These are phyloP conservation scores for Nyctereutes procyonoides DNA, from an alignment of 2,113 vertebrate genomes.

Conservation along the genomic window DNA sequence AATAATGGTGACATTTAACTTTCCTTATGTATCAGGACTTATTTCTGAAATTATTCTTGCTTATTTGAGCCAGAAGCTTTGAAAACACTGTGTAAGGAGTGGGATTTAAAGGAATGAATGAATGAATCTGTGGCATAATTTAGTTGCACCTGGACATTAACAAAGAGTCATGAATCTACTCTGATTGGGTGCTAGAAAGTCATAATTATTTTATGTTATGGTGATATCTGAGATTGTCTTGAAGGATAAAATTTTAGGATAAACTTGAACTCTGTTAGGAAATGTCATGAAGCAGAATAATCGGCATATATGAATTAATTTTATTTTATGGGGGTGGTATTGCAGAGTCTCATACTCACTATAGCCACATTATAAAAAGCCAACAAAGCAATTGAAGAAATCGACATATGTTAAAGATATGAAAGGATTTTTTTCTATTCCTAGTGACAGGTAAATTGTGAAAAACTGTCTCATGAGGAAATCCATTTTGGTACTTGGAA, in stretches of 20 bases:
- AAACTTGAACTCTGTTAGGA: slow-evolving; percentile 32
- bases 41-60: slow-evolving; percentile 32
- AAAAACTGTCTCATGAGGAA: not conserved
- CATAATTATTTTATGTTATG: not conserved
- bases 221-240: slow-evolving; percentile 23
- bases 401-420: not conserved
- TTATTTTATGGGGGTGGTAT: slow-evolving; percentile 2
- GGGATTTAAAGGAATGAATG: not conserved
- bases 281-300: not conserved
- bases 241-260: slow-evolving; percentile 8
- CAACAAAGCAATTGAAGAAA: not conserved
- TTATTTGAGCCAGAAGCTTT: slow-evolving; percentile 44
- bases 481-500: not conserved
- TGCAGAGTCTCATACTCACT: not conserved
- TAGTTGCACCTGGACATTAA: not conserved
- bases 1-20: not conserved
- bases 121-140: not conserved
- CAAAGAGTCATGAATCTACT: not conserved
- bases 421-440: slow-evolving; percentile 37
- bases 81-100: not conserved
- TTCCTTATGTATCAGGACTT: not conserved
- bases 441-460: slow-evolving; percentile 4
- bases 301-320: not conserved
- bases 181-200: slow-evolving; percentile 25
- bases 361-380: slow-evolving; percentile 30